phyloP scores from a whole-genome alignment of 2,888 invertebrate species.

The Agrotis exclamationis region DNA sequence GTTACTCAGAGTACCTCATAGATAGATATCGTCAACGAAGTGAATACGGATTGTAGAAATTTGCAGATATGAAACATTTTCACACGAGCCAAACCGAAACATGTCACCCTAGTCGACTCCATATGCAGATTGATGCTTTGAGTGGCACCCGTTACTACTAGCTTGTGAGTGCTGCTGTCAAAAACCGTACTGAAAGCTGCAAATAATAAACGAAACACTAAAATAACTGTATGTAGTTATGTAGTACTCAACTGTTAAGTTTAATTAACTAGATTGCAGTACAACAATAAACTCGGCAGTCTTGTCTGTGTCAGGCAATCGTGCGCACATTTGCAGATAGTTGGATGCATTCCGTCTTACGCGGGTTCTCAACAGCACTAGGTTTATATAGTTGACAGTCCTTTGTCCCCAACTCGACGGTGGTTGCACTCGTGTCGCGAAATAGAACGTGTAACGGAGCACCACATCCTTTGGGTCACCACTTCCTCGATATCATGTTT shows the following conservation, averaged over 20 bases:
- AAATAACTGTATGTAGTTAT: neutral
- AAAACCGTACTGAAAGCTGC: neutral
- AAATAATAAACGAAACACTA: conserved; percentile 10
- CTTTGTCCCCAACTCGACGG: conserved; percentile 37
- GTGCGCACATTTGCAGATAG: conserved; percentile 38
- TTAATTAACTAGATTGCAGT: conserved; percentile 32
- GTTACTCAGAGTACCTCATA: neutral
- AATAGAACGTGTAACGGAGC: conserved; percentile 25
- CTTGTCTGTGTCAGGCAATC: conserved; percentile 37
- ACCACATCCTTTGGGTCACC: conserved; percentile 25
- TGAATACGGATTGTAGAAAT: neutral
- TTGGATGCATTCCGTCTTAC: conserved; percentile 24
- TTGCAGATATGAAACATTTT: neutral
- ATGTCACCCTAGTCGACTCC: neutral
- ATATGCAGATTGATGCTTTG: conserved; percentile 33
- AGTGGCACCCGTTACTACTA: neutral
- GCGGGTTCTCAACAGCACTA: conserved; percentile 23
- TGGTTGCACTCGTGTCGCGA: conserved; percentile 36
- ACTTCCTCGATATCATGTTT: conserved; percentile 24
- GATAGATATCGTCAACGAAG: too few species aligned
- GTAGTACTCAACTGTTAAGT: conserved; percentile 9
- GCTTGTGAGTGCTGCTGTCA: neutral
- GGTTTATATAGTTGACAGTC: conserved; percentile 39
- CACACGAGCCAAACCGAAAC: neutral
- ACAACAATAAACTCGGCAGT: conserved; percentile 18